Conservation (phyloP, 2,113 vertebrate species). For the Heterotis niloticus region DNA sequence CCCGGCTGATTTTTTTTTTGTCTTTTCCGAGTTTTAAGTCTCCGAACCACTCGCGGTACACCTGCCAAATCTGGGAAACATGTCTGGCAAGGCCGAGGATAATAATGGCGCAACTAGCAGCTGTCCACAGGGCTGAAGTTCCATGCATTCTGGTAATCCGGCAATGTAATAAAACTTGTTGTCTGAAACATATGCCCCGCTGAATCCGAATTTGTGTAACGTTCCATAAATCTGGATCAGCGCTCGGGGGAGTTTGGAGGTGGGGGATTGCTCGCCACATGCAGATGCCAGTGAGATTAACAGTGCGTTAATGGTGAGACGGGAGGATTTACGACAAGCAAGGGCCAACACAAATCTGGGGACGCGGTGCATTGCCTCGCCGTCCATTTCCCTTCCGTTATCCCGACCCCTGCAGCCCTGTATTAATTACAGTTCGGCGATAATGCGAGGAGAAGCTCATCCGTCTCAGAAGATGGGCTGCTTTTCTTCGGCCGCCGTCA, state of each 20-base stretch:
- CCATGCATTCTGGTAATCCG: constrained; percentile 45
- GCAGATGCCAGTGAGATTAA: constrained; percentile 52
- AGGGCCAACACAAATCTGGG: constrained; percentile 47
- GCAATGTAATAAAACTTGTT: constrained; percentile 59
- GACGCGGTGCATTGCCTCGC: constrained; percentile 48
- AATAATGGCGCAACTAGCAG: background rate
- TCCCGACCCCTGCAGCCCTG: constrained; percentile 42
- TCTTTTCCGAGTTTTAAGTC: constrained; percentile 9
- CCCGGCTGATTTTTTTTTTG: background rate
- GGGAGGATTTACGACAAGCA: constrained; percentile 54
- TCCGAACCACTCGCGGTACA: constrained; percentile 18
- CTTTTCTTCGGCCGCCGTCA: background rate
- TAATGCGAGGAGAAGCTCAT: constrained; percentile 52
- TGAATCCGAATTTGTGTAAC: constrained; percentile 42
- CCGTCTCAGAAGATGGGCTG: constrained; percentile 53
- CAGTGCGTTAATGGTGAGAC: constrained; percentile 46
- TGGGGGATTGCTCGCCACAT: constrained; percentile 46
- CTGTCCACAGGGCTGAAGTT: constrained; percentile 9
- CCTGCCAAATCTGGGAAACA: constrained; percentile 18
- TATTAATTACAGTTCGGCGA: constrained; percentile 63
- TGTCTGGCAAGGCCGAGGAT: constrained; percentile 5
- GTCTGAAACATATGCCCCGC: constrained; percentile 47
- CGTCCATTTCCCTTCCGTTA: constrained; percentile 32
- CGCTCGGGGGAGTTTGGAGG: constrained; percentile 14
- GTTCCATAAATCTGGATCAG: constrained; percentile 50